These are phyloP conservation scores for Lethocerus indicus DNA, from an alignment of 1,140 invertebrate species.

Conservation along the genomic window DNA sequence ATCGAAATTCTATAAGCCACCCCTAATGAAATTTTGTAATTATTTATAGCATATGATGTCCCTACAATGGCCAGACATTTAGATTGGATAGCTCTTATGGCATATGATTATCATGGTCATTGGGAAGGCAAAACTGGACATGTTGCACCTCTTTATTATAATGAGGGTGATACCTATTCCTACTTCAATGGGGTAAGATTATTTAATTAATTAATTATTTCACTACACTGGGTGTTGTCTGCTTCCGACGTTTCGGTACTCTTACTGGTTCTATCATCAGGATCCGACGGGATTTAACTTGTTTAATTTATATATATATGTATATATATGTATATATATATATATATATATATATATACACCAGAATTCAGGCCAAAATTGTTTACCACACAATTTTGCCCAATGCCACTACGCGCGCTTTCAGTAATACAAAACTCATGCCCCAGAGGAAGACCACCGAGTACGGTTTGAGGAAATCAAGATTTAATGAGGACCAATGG, in stretches of 20 bases:
- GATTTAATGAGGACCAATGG: background rate
- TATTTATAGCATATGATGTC: conserved; percentile 26
- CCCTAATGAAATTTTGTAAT: too few species aligned
- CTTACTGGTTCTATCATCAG: background rate
- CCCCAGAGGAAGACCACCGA: background rate
- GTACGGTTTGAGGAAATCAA: background rate
- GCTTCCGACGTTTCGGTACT: background rate
- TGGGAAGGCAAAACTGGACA: conserved; percentile 32
- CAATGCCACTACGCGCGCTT: too few species aligned
- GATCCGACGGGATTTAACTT: background rate
- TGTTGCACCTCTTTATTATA: conserved; percentile 26
- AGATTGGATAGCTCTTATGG: conserved; percentile 31
- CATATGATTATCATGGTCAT: conserved; percentile 31
- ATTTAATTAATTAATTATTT: background rate
- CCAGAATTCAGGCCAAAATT: background rate
- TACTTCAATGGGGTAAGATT: conserved; percentile 26
- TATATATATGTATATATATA: conserved; percentile 1
- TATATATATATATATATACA: background rate
- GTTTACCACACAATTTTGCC: background rate
- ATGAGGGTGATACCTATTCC: conserved; percentile 23
- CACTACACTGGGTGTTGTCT: background rate
- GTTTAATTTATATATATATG: background rate
- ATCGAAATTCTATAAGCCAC: too few species aligned
- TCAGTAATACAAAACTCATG: too few species aligned
- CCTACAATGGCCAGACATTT: conserved; percentile 23